A percentile compares a stretch with the other conserved stretches of the same genome.
phyloP scores from a whole-genome alignment of 2,113 vertebrate genomes.

The Eira barbara region DNA sequence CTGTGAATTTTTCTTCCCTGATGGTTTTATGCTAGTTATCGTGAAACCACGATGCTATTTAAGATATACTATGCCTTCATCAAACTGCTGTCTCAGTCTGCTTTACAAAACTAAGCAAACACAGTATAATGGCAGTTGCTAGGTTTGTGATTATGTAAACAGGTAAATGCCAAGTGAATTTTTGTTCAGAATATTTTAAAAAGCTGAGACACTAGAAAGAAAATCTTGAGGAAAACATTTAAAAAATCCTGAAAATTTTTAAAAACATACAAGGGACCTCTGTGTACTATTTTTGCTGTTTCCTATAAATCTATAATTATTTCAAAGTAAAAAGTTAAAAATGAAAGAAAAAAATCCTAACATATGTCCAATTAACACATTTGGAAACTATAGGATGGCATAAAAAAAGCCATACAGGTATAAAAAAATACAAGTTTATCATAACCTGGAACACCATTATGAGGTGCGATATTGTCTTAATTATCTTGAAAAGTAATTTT shows the following conservation, averaged over 20 bases:
- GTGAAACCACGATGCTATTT: not conserved
- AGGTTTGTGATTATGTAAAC: slow-evolving; percentile 2
- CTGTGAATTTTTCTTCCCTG: not conserved
- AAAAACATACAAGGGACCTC: not conserved
- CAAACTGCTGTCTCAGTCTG: slow-evolving; percentile 23
- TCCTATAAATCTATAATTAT: not conserved
- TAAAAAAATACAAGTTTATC: not conserved
- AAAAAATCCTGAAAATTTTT: not conserved
- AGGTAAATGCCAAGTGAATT: not conserved
- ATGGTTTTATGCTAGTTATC: not conserved
- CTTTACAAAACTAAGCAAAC: slow-evolving; percentile 28
- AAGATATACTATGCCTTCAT: not conserved
- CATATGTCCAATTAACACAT: not conserved
- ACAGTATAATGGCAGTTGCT: not conserved
- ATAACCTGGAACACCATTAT: not conserved
- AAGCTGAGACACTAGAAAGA: not conserved
- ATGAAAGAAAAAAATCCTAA: not conserved
- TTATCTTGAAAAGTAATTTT: not conserved
- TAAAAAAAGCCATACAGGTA: not conserved
- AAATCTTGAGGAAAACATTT: not conserved
- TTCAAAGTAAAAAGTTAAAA: slow-evolving; percentile 47
- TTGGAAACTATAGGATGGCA: slow-evolving; percentile 7
- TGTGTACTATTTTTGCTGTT: not conserved
- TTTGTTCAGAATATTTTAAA: slow-evolving; percentile 1
- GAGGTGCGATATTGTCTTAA: not conserved